Base-by-base conservation (phyloP, 2,888 invertebrate species). In the Oligia latruncula region DNA sequence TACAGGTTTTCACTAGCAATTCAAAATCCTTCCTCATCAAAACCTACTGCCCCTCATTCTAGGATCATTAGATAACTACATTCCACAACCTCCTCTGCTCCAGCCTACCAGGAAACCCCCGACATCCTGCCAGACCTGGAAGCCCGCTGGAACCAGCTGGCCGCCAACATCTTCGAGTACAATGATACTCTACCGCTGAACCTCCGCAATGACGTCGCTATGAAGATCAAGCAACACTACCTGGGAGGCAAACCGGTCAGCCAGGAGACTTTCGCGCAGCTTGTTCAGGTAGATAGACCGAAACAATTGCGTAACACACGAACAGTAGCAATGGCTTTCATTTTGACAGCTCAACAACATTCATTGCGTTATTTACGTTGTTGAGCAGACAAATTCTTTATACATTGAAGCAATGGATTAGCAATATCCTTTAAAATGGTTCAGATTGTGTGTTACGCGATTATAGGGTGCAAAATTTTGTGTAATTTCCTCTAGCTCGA, bases 81-180 rank as follows among this genome's bases (percentile, higher is more conserved):
- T 40, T 20, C 17, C 43, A 72, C 0, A 40, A 58, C 55, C 6
- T n/a, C 9, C 13, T 52, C 35, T 66, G 66, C 81, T 85, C 8
- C 91, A 95, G 95, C 84, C 2, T 95, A 94, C 91, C 95, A 94
- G 89, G 85, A 87, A 0, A 95, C 97, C 13, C 93, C 96, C 0
- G 93, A 94, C 3, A 88, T 96, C 17, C 93, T 98, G 5, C 90
- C 94, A 15, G 96, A 97, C 62, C 90, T 98, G 70, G 97, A 98
- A 72, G 91, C 95, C 0, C 95, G 97, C 58, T 98, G 98, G 97
- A 96, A 97, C 20, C 94, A 97, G 46, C 93, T 98, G n/a, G 97
- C 97, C 1, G 97, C 98, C 67, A 92, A 97, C 85, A 96, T 97
- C 82, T 97, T 98, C 67, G 97, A 98, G 90, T 98, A 96, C 92